Evolutionary conservation across 2,797 vertebrate species (phyloP), one percentile per base, ranked within the genome.

Genomic region (Menidia menidia): DNA sequence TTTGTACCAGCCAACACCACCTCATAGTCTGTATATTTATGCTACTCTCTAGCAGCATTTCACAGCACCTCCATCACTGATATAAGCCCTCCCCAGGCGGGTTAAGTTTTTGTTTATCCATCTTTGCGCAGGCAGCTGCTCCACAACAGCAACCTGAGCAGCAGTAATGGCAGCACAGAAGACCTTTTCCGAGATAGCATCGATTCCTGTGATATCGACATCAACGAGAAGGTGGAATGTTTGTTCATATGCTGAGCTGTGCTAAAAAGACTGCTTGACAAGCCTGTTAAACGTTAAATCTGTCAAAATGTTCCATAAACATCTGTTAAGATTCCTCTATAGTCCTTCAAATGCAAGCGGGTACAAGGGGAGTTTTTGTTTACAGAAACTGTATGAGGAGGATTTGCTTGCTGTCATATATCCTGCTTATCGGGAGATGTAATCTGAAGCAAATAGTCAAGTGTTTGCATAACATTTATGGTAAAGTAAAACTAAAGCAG

Each of bases 121-220:
- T 82, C 51, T 83, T 51, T 62, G 80, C 77, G 39, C 93, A 99
- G 97, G 78, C 97, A 98, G 73, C 96, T 99, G 70, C 95, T 99
- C 81, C 96, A 99, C 85, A 96, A 95, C 91, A 99, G 98, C 92
- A 98, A 98, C 92, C 90, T 98, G 87, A 99, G 97, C 93, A 99
- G 98, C 92, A 97, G 96, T 45, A 97, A 97, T 0, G 97, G 97
- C 90, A 99, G 98, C 89, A 98, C 97, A 0, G 98, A 99, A 86
- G 98, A 99, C 88, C 92, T 99, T 75, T 99, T 98, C 92, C 82
- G 96, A 80, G 97, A 98, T 88, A 98, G 96, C 92, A 96, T 98
- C 12, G 98, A 99, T 92, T 98, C 97, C 44, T 97, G 96, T 74
- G 97, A 99, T 67, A 94, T 96, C 0, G 97, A 98, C 90, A 96